phyloP scores from a whole-genome alignment of 2,888 invertebrate genomes.

The Aromia moschata region DNA sequence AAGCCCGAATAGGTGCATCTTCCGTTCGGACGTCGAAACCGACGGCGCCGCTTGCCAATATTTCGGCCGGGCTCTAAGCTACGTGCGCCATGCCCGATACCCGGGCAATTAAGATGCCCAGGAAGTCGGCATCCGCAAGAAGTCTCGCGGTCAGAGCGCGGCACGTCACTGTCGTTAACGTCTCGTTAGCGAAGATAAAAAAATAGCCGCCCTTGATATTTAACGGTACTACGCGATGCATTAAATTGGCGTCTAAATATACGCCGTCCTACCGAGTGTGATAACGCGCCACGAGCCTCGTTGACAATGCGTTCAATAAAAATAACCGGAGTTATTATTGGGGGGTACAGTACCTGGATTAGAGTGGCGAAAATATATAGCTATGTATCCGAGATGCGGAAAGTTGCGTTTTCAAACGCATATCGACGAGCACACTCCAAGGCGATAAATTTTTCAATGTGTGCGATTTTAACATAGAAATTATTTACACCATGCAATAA shows the following conservation, averaged over 20 bases:
- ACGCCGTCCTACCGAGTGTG: conserved; percentile 11
- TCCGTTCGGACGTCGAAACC: conserved; percentile 28
- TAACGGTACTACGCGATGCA: conserved; percentile 14
- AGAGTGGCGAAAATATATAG: too few species aligned
- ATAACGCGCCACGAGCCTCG: neutral
- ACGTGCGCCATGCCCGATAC: conserved; percentile 38
- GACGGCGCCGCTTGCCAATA: conserved; percentile 42
- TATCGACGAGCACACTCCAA: too few species aligned
- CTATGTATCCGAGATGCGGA: too few species aligned
- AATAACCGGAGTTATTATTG: neutral
- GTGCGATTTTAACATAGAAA: too few species aligned
- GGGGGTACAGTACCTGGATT: too few species aligned
- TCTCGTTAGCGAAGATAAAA: conserved; percentile 22
- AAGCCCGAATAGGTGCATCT: conserved; percentile 26
- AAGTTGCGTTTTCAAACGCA: too few species aligned
- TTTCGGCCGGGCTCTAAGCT: conserved; percentile 36
- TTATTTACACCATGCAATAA: too few species aligned
- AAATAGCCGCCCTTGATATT: conserved; percentile 41
- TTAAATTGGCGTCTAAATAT: conserved; percentile 25
- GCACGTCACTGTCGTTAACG: conserved; percentile 27
- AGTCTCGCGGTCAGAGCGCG: conserved; percentile 14
- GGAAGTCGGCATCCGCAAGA: conserved; percentile 13
- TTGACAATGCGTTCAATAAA: neutral
- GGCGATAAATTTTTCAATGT: too few species aligned
- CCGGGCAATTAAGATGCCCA: conserved; percentile 31